Evolutionary conservation across 2,797 vertebrate species (phyloP).

Genomic region (Spheniscus humboldti): DNA sequence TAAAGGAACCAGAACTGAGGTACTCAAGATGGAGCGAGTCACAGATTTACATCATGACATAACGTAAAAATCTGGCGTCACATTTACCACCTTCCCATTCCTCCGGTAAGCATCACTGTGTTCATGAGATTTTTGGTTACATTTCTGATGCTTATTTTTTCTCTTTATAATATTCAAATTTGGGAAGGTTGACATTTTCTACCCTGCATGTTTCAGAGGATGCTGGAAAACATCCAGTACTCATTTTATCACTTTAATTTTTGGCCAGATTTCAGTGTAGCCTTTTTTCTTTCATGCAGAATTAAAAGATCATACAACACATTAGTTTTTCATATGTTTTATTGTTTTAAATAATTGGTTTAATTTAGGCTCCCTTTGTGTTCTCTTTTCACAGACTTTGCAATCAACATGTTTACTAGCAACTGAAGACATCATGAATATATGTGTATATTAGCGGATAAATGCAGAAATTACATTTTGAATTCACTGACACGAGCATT

Average conservation of each 20-base stretch:
- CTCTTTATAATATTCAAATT: conserved; percentile 9
- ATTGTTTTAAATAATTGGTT: conserved; percentile 24
- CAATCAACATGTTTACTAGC: conserved; percentile 7
- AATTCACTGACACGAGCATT: not conserved
- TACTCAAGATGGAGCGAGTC: not conserved
- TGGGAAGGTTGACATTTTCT: conserved; percentile 42
- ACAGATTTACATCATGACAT: not conserved
- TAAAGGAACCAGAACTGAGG: not conserved
- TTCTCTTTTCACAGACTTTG: not conserved
- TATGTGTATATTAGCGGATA: not conserved
- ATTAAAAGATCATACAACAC: conserved; percentile 8
- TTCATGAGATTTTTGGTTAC: not conserved
- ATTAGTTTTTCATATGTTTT: not conserved
- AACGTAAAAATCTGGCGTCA: not conserved
- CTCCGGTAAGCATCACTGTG: not conserved
- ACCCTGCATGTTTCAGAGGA: conserved; percentile 25
- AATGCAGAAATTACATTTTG: conserved; percentile 29
- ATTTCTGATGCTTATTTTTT: not conserved
- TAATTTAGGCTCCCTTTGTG: not conserved
- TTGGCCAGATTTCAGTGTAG: conserved; percentile 32
- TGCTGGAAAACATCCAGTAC: conserved; percentile 55
- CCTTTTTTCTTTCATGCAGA: not conserved
- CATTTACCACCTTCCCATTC: not conserved
- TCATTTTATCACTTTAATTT: conserved; percentile 33
- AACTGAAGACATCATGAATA: not conserved